Evolutionary conservation across 2,113 vertebrate genomes (phyloP).

Genomic region (Poecile atricapillus): DNA sequence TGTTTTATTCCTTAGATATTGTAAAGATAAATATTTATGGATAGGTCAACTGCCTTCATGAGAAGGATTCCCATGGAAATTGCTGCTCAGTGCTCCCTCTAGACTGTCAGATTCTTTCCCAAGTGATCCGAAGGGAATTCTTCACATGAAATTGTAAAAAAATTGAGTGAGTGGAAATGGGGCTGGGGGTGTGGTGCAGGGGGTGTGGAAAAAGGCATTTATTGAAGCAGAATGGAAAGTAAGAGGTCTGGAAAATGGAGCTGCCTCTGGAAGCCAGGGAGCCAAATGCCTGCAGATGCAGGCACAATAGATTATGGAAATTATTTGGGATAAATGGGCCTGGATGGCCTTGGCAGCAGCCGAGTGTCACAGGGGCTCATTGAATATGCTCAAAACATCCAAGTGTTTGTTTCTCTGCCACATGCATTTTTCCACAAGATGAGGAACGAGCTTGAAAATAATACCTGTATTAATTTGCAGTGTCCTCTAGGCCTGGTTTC

Average conservation of each 20-base stretch:
- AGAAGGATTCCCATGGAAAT: not conserved
- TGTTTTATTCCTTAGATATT: not conserved
- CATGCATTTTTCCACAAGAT: not conserved
- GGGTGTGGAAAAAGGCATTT: not conserved
- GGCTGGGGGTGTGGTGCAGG: accelerated
- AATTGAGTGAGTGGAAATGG: not conserved
- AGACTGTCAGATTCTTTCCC: not conserved
- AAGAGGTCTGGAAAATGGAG: not conserved
- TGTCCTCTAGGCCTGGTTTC: not conserved
- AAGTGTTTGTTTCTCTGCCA: slow-evolving; percentile 18
- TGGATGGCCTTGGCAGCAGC: not conserved
- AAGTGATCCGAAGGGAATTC: slow-evolving; percentile 4
- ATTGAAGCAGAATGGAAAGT: not conserved
- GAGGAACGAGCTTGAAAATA: not conserved
- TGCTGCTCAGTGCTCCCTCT: not conserved
- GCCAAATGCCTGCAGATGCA: not conserved
- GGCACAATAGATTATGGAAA: slow-evolving; percentile 12
- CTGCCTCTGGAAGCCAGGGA: not conserved
- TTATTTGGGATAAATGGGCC: not conserved
- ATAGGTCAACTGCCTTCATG: not conserved
- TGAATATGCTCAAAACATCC: not conserved
- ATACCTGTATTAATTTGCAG: not conserved
- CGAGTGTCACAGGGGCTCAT: not conserved
- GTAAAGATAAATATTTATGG: not conserved
- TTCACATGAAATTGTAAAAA: not conserved